Evolutionary conservation across 2,888 invertebrate genomes (phyloP).

Genomic region (Cheilosia vernalis): DNA sequence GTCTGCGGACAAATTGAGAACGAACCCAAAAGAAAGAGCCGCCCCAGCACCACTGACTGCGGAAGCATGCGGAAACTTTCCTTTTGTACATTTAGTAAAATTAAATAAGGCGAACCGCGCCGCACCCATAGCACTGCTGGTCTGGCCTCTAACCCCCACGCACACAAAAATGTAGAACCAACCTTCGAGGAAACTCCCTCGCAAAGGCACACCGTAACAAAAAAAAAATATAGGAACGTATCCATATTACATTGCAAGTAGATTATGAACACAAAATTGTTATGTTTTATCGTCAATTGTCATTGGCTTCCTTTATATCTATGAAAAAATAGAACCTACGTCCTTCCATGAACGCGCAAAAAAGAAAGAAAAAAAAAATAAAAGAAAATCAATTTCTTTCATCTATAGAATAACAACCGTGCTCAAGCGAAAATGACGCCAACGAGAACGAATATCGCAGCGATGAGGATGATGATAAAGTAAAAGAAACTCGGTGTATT

Average conservation of each 20-base stretch:
- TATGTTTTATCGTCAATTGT: slow-evolving; percentile 39
- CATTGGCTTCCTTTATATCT: slow-evolving; percentile 13
- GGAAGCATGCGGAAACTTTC: slow-evolving; percentile 14
- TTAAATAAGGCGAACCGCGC: slow-evolving; percentile 31
- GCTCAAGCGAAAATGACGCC: slow-evolving; percentile 20
- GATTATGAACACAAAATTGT: slow-evolving; percentile 43
- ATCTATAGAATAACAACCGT: slow-evolving; percentile 15
- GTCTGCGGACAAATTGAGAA: slow-evolving; percentile 38
- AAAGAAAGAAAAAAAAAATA: background rate
- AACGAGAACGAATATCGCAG: slow-evolving; percentile 2
- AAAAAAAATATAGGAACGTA: slow-evolving; percentile 2
- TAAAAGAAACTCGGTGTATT: background rate
- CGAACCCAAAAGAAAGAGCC: slow-evolving; percentile 5
- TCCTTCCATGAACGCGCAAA: background rate
- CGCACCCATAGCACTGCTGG: slow-evolving; percentile 6
- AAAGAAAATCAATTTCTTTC: slow-evolving; percentile 30
- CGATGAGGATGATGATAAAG: slow-evolving; percentile 12
- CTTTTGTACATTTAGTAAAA: slow-evolving; percentile 38
- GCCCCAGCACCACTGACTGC: too few species aligned
- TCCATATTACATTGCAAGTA: slow-evolving; percentile 26
- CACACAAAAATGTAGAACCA: background rate
- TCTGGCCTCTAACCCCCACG: background rate
- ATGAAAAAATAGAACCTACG: background rate
- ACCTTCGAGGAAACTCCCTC: background rate
- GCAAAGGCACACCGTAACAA: background rate